Evolutionary conservation across 2,888 invertebrate species (phyloP).

Genomic region (Diarsia mendica): DNA sequence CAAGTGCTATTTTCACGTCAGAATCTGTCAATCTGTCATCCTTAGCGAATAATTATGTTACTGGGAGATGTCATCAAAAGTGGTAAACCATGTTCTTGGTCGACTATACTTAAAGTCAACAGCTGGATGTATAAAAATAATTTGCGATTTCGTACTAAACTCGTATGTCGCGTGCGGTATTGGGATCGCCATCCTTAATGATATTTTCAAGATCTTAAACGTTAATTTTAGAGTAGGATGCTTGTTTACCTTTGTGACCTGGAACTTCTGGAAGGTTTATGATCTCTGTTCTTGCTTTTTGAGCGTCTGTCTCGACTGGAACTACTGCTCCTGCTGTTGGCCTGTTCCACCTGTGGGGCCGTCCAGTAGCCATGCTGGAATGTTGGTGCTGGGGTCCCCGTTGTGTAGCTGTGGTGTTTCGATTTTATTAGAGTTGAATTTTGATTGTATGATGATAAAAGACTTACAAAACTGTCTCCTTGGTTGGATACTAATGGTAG

Average conservation of each 20-base stretch:
- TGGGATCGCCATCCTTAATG: not conserved
- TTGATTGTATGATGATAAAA: too few species aligned
- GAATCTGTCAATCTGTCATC: too few species aligned
- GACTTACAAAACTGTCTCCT: too few species aligned
- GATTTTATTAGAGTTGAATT: not conserved
- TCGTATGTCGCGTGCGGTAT: not conserved
- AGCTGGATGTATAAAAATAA: not conserved
- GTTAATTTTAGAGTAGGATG: not conserved
- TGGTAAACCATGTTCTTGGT: too few species aligned
- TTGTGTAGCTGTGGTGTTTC: conserved; percentile 76
- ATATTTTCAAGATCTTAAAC: not conserved
- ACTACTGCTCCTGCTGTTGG: conserved; percentile 69
- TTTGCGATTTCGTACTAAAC: not conserved
- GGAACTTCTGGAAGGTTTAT: conserved; percentile 75
- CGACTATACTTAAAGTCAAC: too few species aligned
- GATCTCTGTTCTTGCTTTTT: conserved; percentile 85
- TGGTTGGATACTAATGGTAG: too few species aligned
- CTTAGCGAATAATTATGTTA: too few species aligned
- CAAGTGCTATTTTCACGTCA: too few species aligned
- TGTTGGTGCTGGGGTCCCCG: conserved; percentile 79
- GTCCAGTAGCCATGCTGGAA: conserved; percentile 89
- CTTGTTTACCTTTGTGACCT: conserved; percentile 74
- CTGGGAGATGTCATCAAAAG: too few species aligned
- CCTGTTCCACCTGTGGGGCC: conserved; percentile 76
- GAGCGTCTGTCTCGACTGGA: conserved; percentile 79